Conservation (phyloP, 2,113 vertebrate species). For the Podarcis cretensis region DNA sequence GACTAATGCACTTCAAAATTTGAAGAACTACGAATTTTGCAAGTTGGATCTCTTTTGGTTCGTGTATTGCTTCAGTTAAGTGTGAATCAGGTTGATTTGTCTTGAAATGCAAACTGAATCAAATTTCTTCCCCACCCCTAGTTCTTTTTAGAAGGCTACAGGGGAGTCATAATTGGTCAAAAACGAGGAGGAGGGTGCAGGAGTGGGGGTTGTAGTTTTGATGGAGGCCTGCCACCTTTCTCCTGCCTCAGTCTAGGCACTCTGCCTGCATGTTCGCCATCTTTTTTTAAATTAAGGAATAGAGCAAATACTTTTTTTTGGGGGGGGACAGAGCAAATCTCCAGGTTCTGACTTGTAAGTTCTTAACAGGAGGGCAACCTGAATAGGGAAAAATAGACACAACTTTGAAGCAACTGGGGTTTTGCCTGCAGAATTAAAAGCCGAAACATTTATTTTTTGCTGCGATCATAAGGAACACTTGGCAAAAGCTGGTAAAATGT, state of each 20-base stretch:
- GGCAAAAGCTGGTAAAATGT: conserved; percentile 1
- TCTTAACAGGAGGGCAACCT: background rate
- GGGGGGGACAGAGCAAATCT: too few relatives aligned
- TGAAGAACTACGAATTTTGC: too few relatives aligned
- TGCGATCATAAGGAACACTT: background rate
- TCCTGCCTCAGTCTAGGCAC: too few relatives aligned
- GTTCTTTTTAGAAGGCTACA: background rate
- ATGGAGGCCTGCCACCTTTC: too few relatives aligned
- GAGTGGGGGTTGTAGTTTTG: background rate
- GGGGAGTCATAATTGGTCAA: background rate
- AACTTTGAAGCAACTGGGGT: background rate
- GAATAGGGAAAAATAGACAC: background rate
- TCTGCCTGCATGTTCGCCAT: background rate
- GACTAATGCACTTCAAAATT: too few relatives aligned
- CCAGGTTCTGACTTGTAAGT: too few relatives aligned
- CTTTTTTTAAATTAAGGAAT: background rate
- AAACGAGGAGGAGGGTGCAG: background rate
- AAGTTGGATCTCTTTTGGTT: too few relatives aligned
- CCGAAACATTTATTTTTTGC: background rate
- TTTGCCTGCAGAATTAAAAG: background rate
- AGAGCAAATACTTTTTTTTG: background rate
- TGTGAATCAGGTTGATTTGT: too few relatives aligned
- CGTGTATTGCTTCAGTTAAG: too few relatives aligned
- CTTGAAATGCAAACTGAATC: too few relatives aligned
- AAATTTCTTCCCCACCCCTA: too few relatives aligned